Evolutionary conservation across 2,797 vertebrate genomes (phyloP).

Genomic region (Lithobates sylvaticus): DNA sequence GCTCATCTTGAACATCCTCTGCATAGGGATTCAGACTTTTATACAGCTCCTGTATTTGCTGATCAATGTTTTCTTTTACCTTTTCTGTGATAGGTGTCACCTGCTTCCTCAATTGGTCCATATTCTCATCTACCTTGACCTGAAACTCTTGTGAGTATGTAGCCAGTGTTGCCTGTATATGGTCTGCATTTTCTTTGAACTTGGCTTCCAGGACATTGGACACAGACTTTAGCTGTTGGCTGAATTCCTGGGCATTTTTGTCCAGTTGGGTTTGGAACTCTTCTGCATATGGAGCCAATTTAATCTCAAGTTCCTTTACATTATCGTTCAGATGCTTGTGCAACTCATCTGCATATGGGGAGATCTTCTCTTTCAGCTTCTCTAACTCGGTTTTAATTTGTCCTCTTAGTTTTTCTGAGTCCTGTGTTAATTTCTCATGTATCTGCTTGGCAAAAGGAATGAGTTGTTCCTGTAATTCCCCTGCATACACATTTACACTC

Average conservation of each 20-base stretch:
- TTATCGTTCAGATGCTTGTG: conserved; percentile 75
- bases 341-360: conserved; percentile 73
- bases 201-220: conserved; percentile 68
- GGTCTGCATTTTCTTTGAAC: conserved; percentile 77
- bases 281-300: conserved; percentile 71
- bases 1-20: conserved; percentile 66
- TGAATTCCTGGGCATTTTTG: conserved; percentile 69
- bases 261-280: conserved; percentile 72
- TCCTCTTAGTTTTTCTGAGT: conserved; percentile 70
- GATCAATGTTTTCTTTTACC: conserved; percentile 74
- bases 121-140: conserved; percentile 63
- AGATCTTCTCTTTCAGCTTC: conserved; percentile 71
- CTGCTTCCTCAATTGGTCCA: conserved; percentile 62
- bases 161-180: conserved; percentile 78
- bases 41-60: conserved; percentile 69
- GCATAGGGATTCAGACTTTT: conserved; percentile 64
- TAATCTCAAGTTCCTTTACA: conserved; percentile 72
- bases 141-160: conserved; percentile 78
- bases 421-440: conserved; percentile 66
- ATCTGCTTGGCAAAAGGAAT: conserved; percentile 71
- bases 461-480: conserved; percentile 67
- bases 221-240: conserved; percentile 70
- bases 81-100: conserved; percentile 73
- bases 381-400: conserved; percentile 74
- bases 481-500: conserved; percentile 61